These are phyloP conservation scores for Branchipolynoe longqiensis DNA, from an alignment of 2,888 invertebrate species.

Conservation along the genomic window DNA sequence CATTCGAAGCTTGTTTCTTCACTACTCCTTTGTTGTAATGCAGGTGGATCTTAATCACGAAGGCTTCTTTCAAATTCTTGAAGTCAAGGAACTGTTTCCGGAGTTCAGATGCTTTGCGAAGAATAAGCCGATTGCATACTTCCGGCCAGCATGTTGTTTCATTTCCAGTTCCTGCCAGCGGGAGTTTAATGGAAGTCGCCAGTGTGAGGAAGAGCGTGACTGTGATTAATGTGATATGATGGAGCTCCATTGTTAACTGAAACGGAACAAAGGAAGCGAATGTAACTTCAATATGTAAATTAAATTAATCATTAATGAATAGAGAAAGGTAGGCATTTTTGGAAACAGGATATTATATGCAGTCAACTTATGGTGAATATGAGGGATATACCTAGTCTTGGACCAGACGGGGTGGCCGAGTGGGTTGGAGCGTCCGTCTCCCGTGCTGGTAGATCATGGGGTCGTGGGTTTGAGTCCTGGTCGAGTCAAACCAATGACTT, in stretches of 20 bases:
- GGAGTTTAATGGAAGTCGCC: neutral
- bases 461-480: no score
- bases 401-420: no score
- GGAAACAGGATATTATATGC: no score
- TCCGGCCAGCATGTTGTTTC: neutral
- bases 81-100: slow-evolving; percentile 29
- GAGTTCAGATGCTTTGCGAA: neutral
- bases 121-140: neutral
- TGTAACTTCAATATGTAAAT: no score
- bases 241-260: neutral
- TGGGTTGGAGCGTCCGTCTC: no score
- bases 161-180: neutral
- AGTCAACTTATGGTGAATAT: no score
- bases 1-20: neutral
- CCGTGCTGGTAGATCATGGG: no score
- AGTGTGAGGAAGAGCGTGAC: neutral
- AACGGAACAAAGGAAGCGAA: no score
- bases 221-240: neutral
- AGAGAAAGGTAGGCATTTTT: no score
- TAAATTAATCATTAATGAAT: no score
- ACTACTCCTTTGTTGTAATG: neutral
- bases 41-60: slow-evolving; percentile 4
- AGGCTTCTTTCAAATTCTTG: slow-evolving; percentile 2
- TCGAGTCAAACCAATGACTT: no score
- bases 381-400: no score